These are phyloP conservation scores for Gymnothorax javanicus DNA, from an alignment of 2,797 vertebrate genomes.

Conservation along the genomic window DNA sequence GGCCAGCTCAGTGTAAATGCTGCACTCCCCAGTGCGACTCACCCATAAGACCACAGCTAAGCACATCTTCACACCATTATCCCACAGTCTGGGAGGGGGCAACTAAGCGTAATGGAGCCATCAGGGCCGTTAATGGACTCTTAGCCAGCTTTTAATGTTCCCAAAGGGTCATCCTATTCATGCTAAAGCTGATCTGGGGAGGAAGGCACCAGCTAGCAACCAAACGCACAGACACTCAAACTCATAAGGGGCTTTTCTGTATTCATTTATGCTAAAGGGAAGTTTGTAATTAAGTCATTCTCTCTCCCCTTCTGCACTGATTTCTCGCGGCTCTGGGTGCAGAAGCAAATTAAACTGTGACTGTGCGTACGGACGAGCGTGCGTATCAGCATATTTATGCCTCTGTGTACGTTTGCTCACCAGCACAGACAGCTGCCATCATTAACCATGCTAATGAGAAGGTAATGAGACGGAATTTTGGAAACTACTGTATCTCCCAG, in stretches of 20 bases:
- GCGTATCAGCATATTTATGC: background rate
- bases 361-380: background rate
- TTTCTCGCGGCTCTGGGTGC: background rate
- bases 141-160: background rate
- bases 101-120: background rate
- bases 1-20: background rate
- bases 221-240: background rate
- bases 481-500: too few species aligned
- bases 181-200: background rate
- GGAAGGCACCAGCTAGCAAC: background rate
- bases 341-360: background rate
- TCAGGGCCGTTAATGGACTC: background rate
- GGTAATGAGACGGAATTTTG: too few species aligned
- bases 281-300: slow-evolving; percentile 8
- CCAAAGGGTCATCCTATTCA: background rate
- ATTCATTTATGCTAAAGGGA: slow-evolving; percentile 15
- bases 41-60: background rate
- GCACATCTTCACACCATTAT: background rate
- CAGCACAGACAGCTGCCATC: too few species aligned
- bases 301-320: background rate
- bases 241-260: background rate
- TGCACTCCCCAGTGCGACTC: background rate
- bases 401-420: background rate
- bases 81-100: background rate
- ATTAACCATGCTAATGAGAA: too few species aligned